These are phyloP conservation scores for Drosophila watanabei DNA, from an alignment of 1,140 invertebrate genomes.

Conservation along the genomic window DNA sequence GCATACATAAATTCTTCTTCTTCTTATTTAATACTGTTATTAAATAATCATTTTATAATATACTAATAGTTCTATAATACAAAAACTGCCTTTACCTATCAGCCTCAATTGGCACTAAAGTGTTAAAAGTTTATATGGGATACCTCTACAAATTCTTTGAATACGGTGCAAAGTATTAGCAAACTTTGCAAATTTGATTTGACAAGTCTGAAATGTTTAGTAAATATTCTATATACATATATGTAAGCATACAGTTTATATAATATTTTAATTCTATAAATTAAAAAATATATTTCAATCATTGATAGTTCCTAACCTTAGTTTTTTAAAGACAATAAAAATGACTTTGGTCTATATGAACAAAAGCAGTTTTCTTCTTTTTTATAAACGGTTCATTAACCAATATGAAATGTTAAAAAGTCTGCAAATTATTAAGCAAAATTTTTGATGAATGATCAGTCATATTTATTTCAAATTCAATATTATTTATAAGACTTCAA, in stretches of 20 bases:
- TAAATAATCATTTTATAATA: not conserved
- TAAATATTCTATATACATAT: not conserved
- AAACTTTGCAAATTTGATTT: not conserved
- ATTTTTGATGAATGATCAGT: too few relatives aligned
- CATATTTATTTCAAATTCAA: not conserved
- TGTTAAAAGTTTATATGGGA: conserved; percentile 1
- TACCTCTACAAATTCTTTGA: not conserved
- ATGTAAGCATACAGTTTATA: not conserved
- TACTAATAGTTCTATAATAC: not conserved
- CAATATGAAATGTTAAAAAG: not conserved
- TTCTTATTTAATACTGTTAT: too few relatives aligned
- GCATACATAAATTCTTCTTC: too few relatives aligned
- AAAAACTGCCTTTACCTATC: not conserved
- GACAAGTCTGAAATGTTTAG: not conserved
- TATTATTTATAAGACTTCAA: not conserved
- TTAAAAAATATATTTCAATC: not conserved
- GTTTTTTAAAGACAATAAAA: not conserved
- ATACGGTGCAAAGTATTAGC: not conserved
- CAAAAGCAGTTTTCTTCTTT: not conserved
- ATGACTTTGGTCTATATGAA: not conserved
- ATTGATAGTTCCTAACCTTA: not conserved
- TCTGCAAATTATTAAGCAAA: too few relatives aligned
- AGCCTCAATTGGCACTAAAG: not conserved
- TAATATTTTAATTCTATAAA: not conserved
- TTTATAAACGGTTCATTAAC: not conserved